A percentile compares a stretch with the other conserved stretches of the same genome.
Evolutionary conservation across 2,797 vertebrate species (phyloP).

Genomic region (Poeciliopsis gracilis): DNA sequence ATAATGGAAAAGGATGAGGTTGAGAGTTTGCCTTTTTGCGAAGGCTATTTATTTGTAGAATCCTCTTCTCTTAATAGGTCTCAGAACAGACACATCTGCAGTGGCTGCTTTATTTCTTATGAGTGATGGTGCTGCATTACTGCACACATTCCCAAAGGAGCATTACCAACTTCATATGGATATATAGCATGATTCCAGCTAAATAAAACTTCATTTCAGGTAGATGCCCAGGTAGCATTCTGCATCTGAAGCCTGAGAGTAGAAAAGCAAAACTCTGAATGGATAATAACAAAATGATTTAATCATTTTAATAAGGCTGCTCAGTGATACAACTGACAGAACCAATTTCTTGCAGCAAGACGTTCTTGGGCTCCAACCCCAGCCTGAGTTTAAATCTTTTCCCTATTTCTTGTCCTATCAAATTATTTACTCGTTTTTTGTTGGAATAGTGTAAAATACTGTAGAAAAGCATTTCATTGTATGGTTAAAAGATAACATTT

Average conservation of each 20-base stretch:
- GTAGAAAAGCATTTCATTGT: background rate
- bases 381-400: background rate
- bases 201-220: constrained; percentile 16
- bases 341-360: background rate
- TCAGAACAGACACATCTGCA: constrained; percentile 21
- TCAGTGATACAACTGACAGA: background rate
- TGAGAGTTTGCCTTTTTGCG: background rate
- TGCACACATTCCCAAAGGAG: constrained; percentile 47
- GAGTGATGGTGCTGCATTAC: constrained; percentile 58
- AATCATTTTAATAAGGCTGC: background rate
- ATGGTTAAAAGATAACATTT: background rate
- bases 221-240: constrained; percentile 41
- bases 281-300: background rate
- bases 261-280: background rate
- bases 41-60: constrained; percentile 14
- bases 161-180: constrained; percentile 43
- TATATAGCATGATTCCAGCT: constrained; percentile 33
- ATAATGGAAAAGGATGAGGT: constrained; percentile 7
- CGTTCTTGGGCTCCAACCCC: background rate
- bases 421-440: background rate
- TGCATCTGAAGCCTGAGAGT: constrained; percentile 12
- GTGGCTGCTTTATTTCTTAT: constrained; percentile 49
- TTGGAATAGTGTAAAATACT: background rate
- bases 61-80: constrained; percentile 27
- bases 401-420: background rate